Percentiles rank a stretch among this genome's conserved stretches.
Evolutionary conservation across 2,797 vertebrate genomes (phyloP).

Genomic region (Cynopterus sphinx): DNA sequence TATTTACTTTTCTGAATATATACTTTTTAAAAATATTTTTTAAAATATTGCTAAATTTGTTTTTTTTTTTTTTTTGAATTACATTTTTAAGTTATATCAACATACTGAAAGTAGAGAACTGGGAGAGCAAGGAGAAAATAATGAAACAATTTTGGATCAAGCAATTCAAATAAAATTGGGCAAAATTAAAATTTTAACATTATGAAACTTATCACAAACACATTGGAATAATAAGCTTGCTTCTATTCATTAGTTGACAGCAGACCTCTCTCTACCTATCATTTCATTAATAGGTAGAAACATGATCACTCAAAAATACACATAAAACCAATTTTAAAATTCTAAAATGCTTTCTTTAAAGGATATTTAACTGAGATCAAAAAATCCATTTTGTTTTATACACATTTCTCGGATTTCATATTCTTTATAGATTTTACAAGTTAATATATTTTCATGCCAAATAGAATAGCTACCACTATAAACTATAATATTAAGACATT

Average conservation of each 20-base stretch:
- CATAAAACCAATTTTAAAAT: background rate
- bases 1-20: conserved; percentile 81
- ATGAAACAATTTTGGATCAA: conserved; percentile 10
- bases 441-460: conserved; percentile 57
- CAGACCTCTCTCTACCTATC: background rate
- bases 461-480: conserved; percentile 55
- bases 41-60: background rate
- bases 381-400: conserved; percentile 38
- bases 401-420: conserved; percentile 38
- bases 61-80: background rate
- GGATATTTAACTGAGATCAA: conserved; percentile 21
- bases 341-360: conserved; percentile 33
- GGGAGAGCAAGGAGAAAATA: background rate
- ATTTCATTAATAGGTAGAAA: background rate
- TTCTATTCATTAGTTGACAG: background rate
- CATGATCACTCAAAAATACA: background rate
- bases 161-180: background rate
- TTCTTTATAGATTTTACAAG: conserved; percentile 38
- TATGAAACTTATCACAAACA: conserved; percentile 3
- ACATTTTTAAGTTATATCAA: background rate
- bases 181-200: conserved; percentile 35
- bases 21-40: background rate
- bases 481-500: conserved; percentile 35
- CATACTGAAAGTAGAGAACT: background rate
- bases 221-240: background rate